Base-by-base conservation (phyloP, 2,797 vertebrate species). In the Manis pentadactyla region DNA sequence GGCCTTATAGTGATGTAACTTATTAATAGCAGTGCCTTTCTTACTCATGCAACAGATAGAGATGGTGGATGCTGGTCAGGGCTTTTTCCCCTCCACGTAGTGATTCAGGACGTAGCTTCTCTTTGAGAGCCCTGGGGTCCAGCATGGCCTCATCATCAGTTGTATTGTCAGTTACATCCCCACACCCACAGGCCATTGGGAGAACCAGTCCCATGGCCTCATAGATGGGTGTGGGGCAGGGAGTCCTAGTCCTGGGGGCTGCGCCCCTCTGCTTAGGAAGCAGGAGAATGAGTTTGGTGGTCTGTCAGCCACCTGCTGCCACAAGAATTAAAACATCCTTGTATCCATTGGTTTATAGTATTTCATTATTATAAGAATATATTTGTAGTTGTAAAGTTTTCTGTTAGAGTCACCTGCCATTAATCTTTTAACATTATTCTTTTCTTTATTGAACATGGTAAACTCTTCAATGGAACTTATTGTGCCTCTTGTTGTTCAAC, bases 121-220 rank as follows among this genome's bases (percentile, higher is more conserved):
- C 0, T 2, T 31, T 31, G 9, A 84, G 71, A 51, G 27, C 4
- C 15, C 15, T 77, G 5, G 23, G 11, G 7, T 42, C 34, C 12
- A 31, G 3, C 31, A 0, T 37, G n/a, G 5, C 17, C 19, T 53
- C 37, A 2, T 51, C 23, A 14, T 29, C 61, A 85, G 14, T 5
- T 25, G 25, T 57, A 4, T 37, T 5, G 14, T 25, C 2, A 57
- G 0, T 23, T 68, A 1, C 19, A 17, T 68, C 49, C 7, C 4
- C 8, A 3, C 10, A 6, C 5, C 6, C 13, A 18, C 4, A 5
- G 5, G 27, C 23, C 27, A 0, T 18, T 55, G 59, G 39, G 66
- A 87, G 4, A 59, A 21, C 15, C 12, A 25, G 27, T 18, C 71
- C n/a, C 7, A 0, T 39, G 25, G 4, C 57, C 68, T 68, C 18